These are phyloP conservation scores for Leptopterna dolabrata DNA, from an alignment of 2,888 invertebrate species.

Conservation along the genomic window DNA sequence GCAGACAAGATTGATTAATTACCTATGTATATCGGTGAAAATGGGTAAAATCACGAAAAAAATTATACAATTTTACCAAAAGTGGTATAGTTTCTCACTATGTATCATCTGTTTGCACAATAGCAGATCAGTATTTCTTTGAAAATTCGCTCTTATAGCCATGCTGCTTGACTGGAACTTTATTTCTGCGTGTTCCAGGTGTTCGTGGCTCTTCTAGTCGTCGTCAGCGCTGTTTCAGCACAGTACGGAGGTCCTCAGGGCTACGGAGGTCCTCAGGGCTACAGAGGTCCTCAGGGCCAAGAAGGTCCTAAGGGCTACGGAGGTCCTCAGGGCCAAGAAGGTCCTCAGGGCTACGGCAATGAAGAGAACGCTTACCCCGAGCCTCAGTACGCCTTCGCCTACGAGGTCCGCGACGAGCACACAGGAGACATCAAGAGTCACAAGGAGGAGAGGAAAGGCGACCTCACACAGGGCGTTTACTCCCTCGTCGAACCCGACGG, in stretches of 20 bases:
- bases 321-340: neutral
- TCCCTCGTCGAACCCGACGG: conserved; percentile 75
- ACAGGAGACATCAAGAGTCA: conserved; percentile 80
- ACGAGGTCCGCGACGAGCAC: conserved; percentile 78
- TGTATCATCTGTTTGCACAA: no score
- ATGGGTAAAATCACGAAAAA: no score
- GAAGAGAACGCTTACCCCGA: conserved; percentile 56
- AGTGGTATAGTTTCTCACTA: no score
- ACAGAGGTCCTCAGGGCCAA: neutral
- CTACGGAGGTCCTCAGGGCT: neutral
- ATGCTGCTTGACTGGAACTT: no score
- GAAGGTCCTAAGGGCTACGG: neutral
- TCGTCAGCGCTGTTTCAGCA: conserved; percentile 22
- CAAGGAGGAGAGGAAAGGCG: conserved; percentile 68
- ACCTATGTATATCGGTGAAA: no score
- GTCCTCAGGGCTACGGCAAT: neutral
- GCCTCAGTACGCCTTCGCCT: conserved; percentile 76
- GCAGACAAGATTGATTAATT: no score
- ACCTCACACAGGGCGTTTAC: conserved; percentile 76
- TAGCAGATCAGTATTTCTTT: no score
- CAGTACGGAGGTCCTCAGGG: conserved; percentile 27
- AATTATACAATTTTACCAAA: no score
- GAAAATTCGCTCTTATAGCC: no score
- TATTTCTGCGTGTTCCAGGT: no score
- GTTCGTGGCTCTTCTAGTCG: conserved; percentile 22